Conservation (phyloP, 92 coral and sea anemone species). For the Porites lobata region DNA sequence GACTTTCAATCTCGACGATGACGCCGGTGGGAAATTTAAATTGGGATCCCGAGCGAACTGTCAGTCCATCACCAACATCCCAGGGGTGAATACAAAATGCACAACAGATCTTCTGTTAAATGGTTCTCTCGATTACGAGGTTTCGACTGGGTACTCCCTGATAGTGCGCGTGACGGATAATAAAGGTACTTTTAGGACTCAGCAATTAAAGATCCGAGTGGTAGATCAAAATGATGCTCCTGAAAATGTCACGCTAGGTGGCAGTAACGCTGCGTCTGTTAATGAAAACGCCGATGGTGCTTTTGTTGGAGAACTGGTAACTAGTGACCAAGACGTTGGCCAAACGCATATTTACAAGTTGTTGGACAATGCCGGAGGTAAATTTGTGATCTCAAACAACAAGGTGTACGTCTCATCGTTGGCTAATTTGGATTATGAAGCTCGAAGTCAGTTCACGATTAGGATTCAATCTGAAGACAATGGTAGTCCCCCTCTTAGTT, state of each 20-base stretch:
- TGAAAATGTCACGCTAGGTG: slow-evolving; percentile 73
- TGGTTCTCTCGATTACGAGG: slow-evolving; percentile 79
- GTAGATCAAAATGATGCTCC: slow-evolving; percentile 81
- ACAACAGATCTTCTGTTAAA: slow-evolving; percentile 48
- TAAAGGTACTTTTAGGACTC: slow-evolving; percentile 68
- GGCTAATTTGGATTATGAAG: slow-evolving; percentile 80
- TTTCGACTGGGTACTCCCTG: slow-evolving; percentile 44
- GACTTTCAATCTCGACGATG: slow-evolving; percentile 81
- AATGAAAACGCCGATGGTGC: slow-evolving; percentile 81
- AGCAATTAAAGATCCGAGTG: slow-evolving; percentile 64
- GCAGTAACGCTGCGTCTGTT: slow-evolving; percentile 52
- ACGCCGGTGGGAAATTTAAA: slow-evolving; percentile 71
- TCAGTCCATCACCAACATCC: slow-evolving; percentile 42
- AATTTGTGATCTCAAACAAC: slow-evolving; percentile 75
- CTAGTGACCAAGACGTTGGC: slow-evolving; percentile 74
- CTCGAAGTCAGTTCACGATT: slow-evolving; percentile 41
- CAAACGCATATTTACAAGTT: slow-evolving; percentile 75
- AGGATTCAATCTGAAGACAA: slow-evolving; percentile 65
- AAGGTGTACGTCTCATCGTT: slow-evolving; percentile 79
- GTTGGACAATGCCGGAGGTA: slow-evolving; percentile 73
- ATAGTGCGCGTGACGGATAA: slow-evolving; percentile 80
- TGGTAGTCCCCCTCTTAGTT: slow-evolving; percentile 67
- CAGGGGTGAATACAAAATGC: slow-evolving; percentile 80
- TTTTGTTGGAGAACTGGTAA: slow-evolving; percentile 75
- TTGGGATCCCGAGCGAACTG: slow-evolving; percentile 55